These are phyloP conservation scores for Aricia artaxerxes DNA, from an alignment of 2,888 invertebrate species.

Conservation along the genomic window DNA sequence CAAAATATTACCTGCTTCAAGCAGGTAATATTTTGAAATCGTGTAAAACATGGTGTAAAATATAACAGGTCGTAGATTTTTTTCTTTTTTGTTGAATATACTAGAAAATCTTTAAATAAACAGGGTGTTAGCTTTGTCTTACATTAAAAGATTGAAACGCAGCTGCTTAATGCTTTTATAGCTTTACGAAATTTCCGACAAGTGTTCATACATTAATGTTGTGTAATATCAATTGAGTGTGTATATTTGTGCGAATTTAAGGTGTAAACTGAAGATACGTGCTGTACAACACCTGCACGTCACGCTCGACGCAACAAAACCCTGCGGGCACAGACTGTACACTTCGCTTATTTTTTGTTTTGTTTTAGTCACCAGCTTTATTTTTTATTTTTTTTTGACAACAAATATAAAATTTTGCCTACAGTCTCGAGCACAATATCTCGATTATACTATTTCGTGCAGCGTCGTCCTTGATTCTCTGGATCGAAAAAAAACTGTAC, in stretches of 20 bases:
- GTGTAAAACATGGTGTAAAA: not conserved
- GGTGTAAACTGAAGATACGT: not conserved
- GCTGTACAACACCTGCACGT: constrained; percentile 46
- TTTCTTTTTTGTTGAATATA: not conserved
- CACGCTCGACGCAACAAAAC: constrained; percentile 38
- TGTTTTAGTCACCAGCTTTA: not conserved
- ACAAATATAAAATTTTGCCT: not conserved
- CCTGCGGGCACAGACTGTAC: constrained; percentile 1
- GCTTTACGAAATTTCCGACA: not conserved
- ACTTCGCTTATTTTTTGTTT: not conserved
- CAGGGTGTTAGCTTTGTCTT: too few species aligned
- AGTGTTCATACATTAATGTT: not conserved
- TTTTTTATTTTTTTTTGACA: not conserved
- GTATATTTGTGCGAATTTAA: not conserved
- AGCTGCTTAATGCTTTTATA: not conserved
- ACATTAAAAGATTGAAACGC: too few species aligned
- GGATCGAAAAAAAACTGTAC: too few species aligned
- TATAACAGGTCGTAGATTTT: not conserved
- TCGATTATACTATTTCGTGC: too few species aligned
- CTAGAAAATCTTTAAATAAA: not conserved
- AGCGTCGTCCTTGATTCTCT: too few species aligned
- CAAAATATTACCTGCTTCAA: constrained; percentile 19
- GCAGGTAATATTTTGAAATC: too few species aligned
- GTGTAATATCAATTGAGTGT: not conserved
- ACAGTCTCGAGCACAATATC: not conserved